Conservation (phyloP, 2,888 invertebrate genomes). For the Saturnia pavonia region DNA sequence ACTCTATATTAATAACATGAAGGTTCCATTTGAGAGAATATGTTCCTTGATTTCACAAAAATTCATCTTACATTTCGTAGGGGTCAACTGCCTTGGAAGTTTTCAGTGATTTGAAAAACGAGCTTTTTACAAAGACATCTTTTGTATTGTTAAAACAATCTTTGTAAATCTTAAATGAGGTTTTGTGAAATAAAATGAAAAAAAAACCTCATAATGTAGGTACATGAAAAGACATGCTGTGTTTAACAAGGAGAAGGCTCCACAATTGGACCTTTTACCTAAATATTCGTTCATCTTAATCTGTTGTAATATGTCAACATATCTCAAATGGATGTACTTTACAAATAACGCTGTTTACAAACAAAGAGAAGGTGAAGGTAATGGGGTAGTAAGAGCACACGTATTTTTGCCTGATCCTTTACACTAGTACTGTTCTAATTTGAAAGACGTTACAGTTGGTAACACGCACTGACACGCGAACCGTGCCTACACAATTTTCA, state of each 20-base stretch:
- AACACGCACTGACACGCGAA: no score
- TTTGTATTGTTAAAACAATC: conserved; percentile 16
- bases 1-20: background rate
- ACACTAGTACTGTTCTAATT: no score
- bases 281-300: background rate
- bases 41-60: conserved; percentile 23
- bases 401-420: no score
- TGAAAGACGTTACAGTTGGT: no score
- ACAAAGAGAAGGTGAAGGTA: no score
- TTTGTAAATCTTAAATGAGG: background rate
- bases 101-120: conserved; percentile 21
- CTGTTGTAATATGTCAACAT: background rate
- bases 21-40: background rate
- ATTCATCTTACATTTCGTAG: conserved; percentile 19
- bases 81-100: conserved; percentile 22
- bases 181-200: conserved; percentile 9
- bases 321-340: background rate
- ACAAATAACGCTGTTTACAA: no score
- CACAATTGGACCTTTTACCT: background rate
- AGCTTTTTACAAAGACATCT: conserved; percentile 12
- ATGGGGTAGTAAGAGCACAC: no score
- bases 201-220: background rate
- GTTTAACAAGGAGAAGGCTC: background rate
- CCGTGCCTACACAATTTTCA: no score
- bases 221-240: background rate